A percentile compares a stretch with the other conserved stretches of the same genome.
Evolutionary conservation across 2,113 vertebrate species (phyloP).

Genomic region (Clinocottus analis): DNA sequence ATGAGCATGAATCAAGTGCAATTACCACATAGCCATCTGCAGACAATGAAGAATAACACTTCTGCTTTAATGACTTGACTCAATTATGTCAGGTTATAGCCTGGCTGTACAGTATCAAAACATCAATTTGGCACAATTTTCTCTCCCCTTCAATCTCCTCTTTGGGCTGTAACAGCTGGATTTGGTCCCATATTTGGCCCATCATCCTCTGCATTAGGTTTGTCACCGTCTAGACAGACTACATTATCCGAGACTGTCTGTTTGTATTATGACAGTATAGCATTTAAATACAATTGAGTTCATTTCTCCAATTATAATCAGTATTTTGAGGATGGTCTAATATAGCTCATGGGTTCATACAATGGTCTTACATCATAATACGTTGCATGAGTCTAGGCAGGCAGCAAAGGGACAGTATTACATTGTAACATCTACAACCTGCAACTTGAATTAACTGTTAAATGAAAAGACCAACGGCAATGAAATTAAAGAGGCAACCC

Average conservation of each 20-base stretch:
- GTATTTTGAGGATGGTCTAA: constrained; percentile 12
- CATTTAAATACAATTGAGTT: constrained; percentile 11
- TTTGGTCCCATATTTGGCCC: constrained; percentile 23
- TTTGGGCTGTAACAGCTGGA: constrained; percentile 24
- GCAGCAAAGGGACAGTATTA: neutral
- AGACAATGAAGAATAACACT: constrained; percentile 14
- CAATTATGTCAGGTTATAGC: constrained; percentile 13
- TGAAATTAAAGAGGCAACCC: neutral
- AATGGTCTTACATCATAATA: neutral
- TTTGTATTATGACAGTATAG: constrained; percentile 24
- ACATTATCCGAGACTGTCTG: constrained; percentile 21
- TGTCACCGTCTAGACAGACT: constrained; percentile 16
- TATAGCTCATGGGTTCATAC: neutral
- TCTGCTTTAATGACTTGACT: constrained; percentile 12
- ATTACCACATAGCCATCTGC: constrained; percentile 51
- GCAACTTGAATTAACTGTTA: neutral
- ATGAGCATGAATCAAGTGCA: constrained; percentile 47
- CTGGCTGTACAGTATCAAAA: constrained; percentile 39
- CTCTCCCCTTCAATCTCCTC: neutral
- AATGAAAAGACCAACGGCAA: neutral
- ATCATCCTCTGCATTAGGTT: neutral
- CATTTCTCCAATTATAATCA: constrained; percentile 23
- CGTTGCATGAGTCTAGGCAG: neutral
- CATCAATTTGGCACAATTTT: constrained; percentile 41
- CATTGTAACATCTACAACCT: neutral